These are phyloP conservation scores for Trichopria drosophilae DNA, from an alignment of 2,888 invertebrate species.

Conservation along the genomic window DNA sequence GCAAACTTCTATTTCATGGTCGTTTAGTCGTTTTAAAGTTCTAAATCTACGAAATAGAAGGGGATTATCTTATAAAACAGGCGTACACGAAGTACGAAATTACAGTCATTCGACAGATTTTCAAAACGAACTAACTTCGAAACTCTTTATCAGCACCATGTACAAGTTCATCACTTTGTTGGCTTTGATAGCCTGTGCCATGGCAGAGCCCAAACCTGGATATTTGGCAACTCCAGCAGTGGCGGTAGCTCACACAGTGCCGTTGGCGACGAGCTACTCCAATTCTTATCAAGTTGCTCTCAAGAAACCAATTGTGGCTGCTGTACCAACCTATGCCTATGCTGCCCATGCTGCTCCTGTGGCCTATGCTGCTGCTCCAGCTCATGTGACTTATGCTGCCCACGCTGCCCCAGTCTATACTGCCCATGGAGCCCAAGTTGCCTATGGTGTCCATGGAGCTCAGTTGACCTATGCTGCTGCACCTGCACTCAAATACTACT, in stretches of 20 bases:
- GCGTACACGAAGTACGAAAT: too few relatives aligned
- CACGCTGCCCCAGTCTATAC: background rate
- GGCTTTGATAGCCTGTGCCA: conserved; percentile 14
- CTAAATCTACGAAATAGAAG: too few relatives aligned
- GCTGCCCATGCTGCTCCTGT: background rate
- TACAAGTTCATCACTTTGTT: conserved; percentile 12
- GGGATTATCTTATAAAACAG: too few relatives aligned
- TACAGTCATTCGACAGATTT: too few relatives aligned
- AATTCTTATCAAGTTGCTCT: too few relatives aligned
- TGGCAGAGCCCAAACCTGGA: background rate
- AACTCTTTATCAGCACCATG: too few relatives aligned
- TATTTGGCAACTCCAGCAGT: background rate
- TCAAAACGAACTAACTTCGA: too few relatives aligned
- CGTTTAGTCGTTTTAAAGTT: too few relatives aligned
- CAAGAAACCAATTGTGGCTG: too few relatives aligned
- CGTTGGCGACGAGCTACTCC: background rate
- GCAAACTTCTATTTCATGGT: too few relatives aligned
- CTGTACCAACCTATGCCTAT: too few relatives aligned
- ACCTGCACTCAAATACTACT: conserved; percentile 20
- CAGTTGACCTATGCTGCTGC: conserved; percentile 45
- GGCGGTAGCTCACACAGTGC: too few relatives aligned
- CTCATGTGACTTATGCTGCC: background rate
- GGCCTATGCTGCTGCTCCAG: background rate
- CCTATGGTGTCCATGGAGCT: conserved; percentile 42
- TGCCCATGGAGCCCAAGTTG: conserved; percentile 34